Conservation (phyloP, 2,797 vertebrate species). For the Odontamblyopus rebecca region DNA sequence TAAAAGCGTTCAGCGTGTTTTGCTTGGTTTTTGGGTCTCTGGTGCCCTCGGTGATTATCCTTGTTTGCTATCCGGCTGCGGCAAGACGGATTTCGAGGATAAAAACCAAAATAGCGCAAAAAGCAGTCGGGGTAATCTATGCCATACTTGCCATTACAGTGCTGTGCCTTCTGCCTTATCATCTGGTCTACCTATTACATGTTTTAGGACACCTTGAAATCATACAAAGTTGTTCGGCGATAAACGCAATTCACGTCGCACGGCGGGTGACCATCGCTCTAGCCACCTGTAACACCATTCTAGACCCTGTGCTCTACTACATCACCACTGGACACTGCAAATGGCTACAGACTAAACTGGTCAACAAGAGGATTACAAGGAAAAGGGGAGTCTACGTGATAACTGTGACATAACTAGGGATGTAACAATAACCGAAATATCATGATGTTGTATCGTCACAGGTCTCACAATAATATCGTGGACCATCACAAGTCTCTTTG, state of each 20-base stretch:
- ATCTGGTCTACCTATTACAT: conserved; percentile 78
- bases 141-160: conserved; percentile 77
- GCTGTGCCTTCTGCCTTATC: conserved; percentile 85
- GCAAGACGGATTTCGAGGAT: conserved; percentile 63
- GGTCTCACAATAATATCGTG: too few relatives aligned
- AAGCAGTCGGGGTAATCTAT: conserved; percentile 68
- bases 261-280: conserved; percentile 77
- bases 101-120: conserved; percentile 47
- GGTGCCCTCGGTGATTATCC: conserved; percentile 72
- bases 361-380: conserved; percentile 33
- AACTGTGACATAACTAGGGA: not conserved
- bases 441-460: too few relatives aligned
- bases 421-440: too few relatives aligned
- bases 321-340: conserved; percentile 71
- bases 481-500: too few relatives aligned
- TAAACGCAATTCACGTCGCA: conserved; percentile 62
- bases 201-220: conserved; percentile 59
- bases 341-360: conserved; percentile 35
- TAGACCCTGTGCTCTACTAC: conserved; percentile 85
- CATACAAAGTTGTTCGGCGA: conserved; percentile 31
- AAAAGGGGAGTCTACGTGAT: conserved; percentile 68
- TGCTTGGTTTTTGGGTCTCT: conserved; percentile 75
- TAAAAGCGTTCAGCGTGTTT: conserved; percentile 61
- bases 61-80: conserved; percentile 76
- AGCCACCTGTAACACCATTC: conserved; percentile 81